Evolutionary conservation across 2,888 invertebrate genomes (phyloP), one percentile per base, ranked within the genome.

Genomic region (Oxyscelio sp.): DNA sequence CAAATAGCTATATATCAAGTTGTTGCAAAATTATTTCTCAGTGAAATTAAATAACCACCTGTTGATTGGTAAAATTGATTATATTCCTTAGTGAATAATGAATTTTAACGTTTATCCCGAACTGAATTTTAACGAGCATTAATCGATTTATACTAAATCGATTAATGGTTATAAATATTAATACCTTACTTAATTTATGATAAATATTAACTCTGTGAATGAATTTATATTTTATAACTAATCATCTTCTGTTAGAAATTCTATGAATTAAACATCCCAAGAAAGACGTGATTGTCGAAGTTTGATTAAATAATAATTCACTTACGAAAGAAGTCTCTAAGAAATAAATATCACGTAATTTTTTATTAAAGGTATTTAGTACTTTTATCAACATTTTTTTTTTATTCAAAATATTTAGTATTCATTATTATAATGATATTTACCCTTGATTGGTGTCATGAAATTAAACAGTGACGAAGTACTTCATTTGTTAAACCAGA

Each of bases 151-250:
- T 15, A 15, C 48, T 59, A n/a, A n/a, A n/a, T n/a, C n/a, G n/a
- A n/a, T 71, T 19, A 19, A 4, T 71, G 43, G 48, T 34, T 38
- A 59, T 68, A 68, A 68, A 54, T 68, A 68, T 38, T 66, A 66
- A 66, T 66, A 52, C 4, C 17, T 1, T 19, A 13, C 17, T 54
- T 54, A 68, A 68, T 54, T 40, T 27, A 24, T 24, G 52, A 68
- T 54, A 52, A 52, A 38, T n/a, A 43, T 54, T 54, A 27, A 68
- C 17, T 17, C 22, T 22, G 24, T 2, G n/a, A 38, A 24, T 40
- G 40, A 24, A 54, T 13, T 58, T 58, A 71, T 71, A 27, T 48
- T 45, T 58, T 56, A 70, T 70, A 31, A 59, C 48, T 71, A 59
- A 63, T 74, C 22, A 63, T 63, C 54, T 22, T 27, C 11, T 17